Conservation (phyloP, 2,888 invertebrate species). For the Parnassius glacialis region DNA sequence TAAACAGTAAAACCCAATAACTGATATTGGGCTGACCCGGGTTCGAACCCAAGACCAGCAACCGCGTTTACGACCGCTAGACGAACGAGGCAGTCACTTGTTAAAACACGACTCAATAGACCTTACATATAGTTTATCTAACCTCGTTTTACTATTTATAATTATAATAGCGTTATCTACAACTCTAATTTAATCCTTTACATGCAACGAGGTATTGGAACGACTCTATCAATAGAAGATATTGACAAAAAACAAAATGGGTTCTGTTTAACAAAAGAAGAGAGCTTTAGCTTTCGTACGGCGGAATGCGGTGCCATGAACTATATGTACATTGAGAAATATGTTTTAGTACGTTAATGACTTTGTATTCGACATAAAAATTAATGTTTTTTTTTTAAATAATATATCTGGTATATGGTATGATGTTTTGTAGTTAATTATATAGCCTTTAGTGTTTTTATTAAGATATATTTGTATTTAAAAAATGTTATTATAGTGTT, state of each 20-base stretch:
- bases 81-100: no score
- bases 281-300: slow-evolving; percentile 28
- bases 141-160: not conserved
- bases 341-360: slow-evolving; percentile 21
- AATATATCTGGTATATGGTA: no score
- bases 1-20: no score
- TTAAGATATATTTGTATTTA: no score
- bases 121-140: not conserved
- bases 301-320: slow-evolving; percentile 39
- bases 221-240: slow-evolving; percentile 32
- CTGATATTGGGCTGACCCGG: no score
- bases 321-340: slow-evolving; percentile 32
- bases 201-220: slow-evolving; percentile 23
- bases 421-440: no score
- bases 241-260: slow-evolving; percentile 32
- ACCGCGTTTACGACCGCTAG: no score
- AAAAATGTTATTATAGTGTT: no score
- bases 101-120: not conserved
- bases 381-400: no score
- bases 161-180: not conserved
- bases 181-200: slow-evolving; percentile 15
- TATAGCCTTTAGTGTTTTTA: no score
- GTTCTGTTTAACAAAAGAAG: slow-evolving; percentile 39
- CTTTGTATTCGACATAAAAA: slow-evolving; percentile 19
- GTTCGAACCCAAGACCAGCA: not conserved